Evolutionary conservation across 2,888 invertebrate genomes (phyloP).

Genomic region (Eupsilia transversa): DNA sequence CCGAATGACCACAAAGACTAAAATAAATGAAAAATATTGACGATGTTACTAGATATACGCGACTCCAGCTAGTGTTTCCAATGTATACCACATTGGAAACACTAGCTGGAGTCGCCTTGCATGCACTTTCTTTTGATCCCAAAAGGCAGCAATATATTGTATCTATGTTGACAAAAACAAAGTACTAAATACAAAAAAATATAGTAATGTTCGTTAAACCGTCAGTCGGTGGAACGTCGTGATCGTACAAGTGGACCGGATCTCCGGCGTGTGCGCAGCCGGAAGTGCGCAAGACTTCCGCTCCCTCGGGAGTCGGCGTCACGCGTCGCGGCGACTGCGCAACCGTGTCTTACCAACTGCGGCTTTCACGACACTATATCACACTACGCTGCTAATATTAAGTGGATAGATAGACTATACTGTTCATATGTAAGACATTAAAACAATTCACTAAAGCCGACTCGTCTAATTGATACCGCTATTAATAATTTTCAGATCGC

Average conservation of each 20-base stretch:
- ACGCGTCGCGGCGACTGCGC: conserved; percentile 79
- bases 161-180: neutral
- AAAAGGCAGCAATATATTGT: neutral
- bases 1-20: neutral
- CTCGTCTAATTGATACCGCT: conserved; percentile 18
- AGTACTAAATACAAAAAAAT: conserved; percentile 22
- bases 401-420: conserved; percentile 34
- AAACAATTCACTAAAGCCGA: conserved; percentile 5
- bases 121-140: neutral
- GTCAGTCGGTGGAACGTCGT: conserved; percentile 70
- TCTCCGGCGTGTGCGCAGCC: conserved; percentile 84
- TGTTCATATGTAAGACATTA: conserved; percentile 31
- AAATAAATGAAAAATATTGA: neutral
- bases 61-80: no score
- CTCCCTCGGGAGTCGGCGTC: conserved; percentile 87
- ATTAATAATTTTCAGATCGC: conserved; percentile 25
- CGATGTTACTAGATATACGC: neutral
- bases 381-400: conserved; percentile 54
- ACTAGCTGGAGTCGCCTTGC: neutral
- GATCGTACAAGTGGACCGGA: conserved; percentile 82
- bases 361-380: conserved; percentile 76
- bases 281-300: conserved; percentile 89
- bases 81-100: neutral
- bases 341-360: conserved; percentile 77
- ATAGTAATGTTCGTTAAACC: conserved; percentile 53